Conservation (phyloP, 1,140 invertebrate genomes). For the Archivesica marissinica region DNA sequence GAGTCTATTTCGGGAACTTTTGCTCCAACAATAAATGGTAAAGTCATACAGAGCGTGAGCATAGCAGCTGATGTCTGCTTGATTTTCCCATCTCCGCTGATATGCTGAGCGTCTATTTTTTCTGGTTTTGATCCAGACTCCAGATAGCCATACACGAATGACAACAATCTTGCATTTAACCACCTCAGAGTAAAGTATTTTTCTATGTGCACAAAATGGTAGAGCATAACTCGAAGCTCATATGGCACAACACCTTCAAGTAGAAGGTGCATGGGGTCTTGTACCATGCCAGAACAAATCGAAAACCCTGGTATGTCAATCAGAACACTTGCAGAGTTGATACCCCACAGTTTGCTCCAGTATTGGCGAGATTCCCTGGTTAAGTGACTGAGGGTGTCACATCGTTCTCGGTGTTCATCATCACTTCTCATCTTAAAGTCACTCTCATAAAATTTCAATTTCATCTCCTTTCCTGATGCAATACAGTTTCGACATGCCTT, state of each 20-base stretch:
- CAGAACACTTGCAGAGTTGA: conserved; percentile 26
- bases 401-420: background rate
- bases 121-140: background rate
- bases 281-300: background rate
- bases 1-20: background rate
- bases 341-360: conserved; percentile 45
- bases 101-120: background rate
- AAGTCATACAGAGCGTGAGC: background rate
- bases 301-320: conserved; percentile 1
- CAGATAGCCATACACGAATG: conserved; percentile 19
- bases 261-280: conserved; percentile 46
- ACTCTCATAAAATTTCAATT: background rate
- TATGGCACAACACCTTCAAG: conserved; percentile 27
- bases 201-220: background rate
- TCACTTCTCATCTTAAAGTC: background rate
- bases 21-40: background rate
- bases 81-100: background rate
- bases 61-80: background rate
- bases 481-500: background rate
- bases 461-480: background rate
- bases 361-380: background rate
- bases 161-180: background rate
- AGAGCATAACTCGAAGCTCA: background rate
- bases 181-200: conserved; percentile 3
- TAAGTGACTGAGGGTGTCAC: background rate